phyloP scores from a whole-genome alignment of 2,797 vertebrate species.

The Ceyx erithaca region DNA sequence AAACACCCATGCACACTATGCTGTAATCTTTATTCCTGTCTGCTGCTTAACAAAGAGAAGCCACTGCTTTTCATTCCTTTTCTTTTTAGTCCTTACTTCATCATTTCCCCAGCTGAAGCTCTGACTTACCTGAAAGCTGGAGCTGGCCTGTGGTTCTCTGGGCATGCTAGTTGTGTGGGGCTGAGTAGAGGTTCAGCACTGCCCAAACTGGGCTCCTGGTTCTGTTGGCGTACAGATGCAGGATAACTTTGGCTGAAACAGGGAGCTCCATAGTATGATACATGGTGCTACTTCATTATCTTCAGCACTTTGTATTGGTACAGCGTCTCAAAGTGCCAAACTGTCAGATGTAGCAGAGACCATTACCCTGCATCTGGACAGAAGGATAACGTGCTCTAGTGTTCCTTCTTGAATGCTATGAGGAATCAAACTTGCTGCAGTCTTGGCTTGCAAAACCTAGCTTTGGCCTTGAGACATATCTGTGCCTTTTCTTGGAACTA shows the following conservation, averaged over 20 bases:
- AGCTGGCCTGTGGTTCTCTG: fast-evolving
- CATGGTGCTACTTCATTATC: not conserved
- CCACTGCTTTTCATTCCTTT: conserved; percentile 1
- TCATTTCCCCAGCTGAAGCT: not conserved
- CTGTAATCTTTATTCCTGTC: conserved; percentile 35
- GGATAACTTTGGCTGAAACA: not conserved
- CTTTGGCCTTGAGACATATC: not conserved
- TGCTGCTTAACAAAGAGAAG: conserved; percentile 34
- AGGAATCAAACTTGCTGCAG: not conserved
- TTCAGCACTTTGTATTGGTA: not conserved
- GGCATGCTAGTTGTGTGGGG: fast-evolving
- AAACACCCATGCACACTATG: not conserved
- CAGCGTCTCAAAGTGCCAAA: not conserved
- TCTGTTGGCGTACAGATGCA: not conserved
- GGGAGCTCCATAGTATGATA: not conserved
- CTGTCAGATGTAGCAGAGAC: not conserved
- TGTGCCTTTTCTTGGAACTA: not conserved
- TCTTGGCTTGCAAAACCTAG: not conserved
- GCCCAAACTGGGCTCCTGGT: not conserved
- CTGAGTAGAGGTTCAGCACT: not conserved
- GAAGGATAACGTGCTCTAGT: not conserved
- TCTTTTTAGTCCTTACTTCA: conserved; percentile 10
- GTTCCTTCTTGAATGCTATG: not conserved
- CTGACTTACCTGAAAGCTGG: not conserved
- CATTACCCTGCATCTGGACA: not conserved